These are phyloP conservation scores for Mesopsocus fuscifrons DNA, from an alignment of 2,888 invertebrate species.

Conservation along the genomic window DNA sequence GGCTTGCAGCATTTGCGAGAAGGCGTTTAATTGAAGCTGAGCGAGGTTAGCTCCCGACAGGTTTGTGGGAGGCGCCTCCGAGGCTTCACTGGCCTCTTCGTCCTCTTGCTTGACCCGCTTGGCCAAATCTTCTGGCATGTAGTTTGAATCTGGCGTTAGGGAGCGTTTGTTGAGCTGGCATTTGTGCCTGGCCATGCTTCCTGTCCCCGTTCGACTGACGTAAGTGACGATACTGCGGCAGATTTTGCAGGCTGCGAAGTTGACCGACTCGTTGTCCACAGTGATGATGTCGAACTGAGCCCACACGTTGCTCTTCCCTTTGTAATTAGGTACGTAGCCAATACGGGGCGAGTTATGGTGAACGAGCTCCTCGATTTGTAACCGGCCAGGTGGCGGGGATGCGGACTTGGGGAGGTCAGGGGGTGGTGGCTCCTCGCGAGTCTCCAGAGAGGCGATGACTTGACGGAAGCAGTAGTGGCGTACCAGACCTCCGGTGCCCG, in stretches of 20 bases:
- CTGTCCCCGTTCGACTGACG: conserved; percentile 5
- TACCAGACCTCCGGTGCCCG: conserved; percentile 8
- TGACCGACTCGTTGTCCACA: conserved; percentile 1
- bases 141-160: conserved; percentile 15
- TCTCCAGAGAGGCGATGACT: not conserved
- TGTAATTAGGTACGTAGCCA: conserved; percentile 3
- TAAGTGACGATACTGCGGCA: conserved; percentile 8
- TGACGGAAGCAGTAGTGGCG: conserved; percentile 1
- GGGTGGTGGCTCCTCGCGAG: not conserved
- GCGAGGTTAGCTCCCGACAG: not conserved
- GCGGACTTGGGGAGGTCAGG: not conserved
- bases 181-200: conserved; percentile 4
- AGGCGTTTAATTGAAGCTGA: not conserved
- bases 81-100: not conserved
- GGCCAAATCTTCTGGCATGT: not conserved
- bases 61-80: not conserved
- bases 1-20: not conserved
- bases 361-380: not conserved
- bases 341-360: not conserved
- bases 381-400: not conserved
- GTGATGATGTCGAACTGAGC: conserved; percentile 6
- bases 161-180: conserved; percentile 13
- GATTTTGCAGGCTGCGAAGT: conserved; percentile 1
- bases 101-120: not conserved
- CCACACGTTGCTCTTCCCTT: conserved; percentile 8